Conservation (phyloP, 2,113 vertebrate genomes). For the Asarcornis scutulata region DNA sequence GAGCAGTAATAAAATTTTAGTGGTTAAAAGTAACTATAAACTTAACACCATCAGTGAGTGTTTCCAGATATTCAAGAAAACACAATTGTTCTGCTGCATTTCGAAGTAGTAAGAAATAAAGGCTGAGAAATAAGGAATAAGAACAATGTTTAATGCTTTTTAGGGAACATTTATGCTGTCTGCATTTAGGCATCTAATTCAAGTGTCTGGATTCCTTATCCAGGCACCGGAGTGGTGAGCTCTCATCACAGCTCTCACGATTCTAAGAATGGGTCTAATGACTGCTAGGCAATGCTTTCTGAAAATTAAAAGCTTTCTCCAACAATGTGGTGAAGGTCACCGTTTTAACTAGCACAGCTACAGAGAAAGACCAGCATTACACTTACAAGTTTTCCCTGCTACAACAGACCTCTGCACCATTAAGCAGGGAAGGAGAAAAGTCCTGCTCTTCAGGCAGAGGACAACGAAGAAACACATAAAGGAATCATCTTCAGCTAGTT, state of each 20-base stretch:
- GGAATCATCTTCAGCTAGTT: not conserved
- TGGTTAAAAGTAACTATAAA: not conserved
- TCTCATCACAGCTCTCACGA: not conserved
- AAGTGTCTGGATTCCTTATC: not conserved
- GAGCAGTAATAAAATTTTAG: not conserved
- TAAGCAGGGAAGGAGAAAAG: not conserved
- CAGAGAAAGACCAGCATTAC: not conserved
- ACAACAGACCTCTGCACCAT: not conserved
- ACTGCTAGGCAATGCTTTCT: not conserved
- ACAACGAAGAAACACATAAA: not conserved
- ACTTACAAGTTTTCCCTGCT: not conserved
- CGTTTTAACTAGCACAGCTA: not conserved
- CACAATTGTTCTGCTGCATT: no score
- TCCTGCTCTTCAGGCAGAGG: not conserved
- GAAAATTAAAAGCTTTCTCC: not conserved
- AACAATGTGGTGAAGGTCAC: not conserved
- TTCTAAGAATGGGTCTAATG: not conserved
- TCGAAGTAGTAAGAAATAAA: not conserved
- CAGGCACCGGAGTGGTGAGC: not conserved
- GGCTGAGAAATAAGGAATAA: not conserved
- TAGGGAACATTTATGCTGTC: not conserved
- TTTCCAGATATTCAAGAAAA: not conserved
- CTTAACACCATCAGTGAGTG: not conserved
- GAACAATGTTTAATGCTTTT: not conserved
- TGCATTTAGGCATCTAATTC: not conserved